Percentiles rank a stretch among this genome's conserved stretches.
Conservation (phyloP, 2,797 vertebrate genomes). For the Propithecus perrieri region DNA sequence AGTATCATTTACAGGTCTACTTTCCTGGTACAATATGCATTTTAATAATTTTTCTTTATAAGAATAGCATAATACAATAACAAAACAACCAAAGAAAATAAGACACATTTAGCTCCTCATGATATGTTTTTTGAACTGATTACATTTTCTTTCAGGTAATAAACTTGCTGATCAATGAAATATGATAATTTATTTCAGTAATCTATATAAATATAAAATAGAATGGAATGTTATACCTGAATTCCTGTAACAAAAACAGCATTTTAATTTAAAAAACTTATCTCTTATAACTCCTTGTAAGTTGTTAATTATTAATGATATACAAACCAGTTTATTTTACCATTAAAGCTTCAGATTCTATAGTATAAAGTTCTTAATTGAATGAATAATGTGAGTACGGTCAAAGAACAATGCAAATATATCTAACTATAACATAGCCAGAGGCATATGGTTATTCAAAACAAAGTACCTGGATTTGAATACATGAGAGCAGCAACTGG, state of each 20-base stretch:
- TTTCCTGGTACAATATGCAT: constrained; percentile 17
- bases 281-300: neutral
- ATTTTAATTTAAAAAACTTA: constrained; percentile 32
- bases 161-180: constrained; percentile 51
- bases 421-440: neutral
- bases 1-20: constrained; percentile 53
- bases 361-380: neutral
- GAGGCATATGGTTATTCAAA: neutral
- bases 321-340: constrained; percentile 6
- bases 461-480: neutral
- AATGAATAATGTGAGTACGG: constrained; percentile 16
- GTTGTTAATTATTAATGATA: constrained; percentile 53
- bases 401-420: neutral
- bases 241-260: neutral
- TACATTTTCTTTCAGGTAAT: constrained; percentile 57
- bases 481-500: neutral
- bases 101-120: neutral
- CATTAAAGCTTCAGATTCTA: neutral
- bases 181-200: constrained; percentile 36
- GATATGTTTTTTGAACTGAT: constrained; percentile 1
- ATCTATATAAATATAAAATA: constrained; percentile 38
- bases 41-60: constrained; percentile 58
- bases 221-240: neutral
- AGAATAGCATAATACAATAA: constrained; percentile 43
- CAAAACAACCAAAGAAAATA: constrained; percentile 34